These are phyloP conservation scores for Reticulitermes lucifugus DNA, from an alignment of 2,888 invertebrate genomes.

Conservation along the genomic window DNA sequence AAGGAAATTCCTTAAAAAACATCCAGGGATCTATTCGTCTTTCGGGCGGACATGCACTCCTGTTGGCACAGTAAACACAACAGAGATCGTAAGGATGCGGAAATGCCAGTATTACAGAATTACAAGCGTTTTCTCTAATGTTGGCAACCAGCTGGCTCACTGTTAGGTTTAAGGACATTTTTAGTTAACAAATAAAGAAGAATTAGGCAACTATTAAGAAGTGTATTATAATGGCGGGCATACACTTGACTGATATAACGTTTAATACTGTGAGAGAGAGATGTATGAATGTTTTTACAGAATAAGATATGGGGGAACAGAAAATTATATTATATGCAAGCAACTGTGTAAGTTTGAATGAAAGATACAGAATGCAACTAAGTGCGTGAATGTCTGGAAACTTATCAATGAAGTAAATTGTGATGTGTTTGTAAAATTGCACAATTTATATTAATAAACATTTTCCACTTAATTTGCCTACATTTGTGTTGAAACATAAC, in stretches of 20 bases:
- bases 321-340: neutral
- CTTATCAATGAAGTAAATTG: neutral
- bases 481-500: neutral
- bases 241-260: conserved; percentile 16
- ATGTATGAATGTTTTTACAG: neutral
- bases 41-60: too few species aligned
- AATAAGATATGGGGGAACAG: neutral
- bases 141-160: neutral
- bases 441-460: conserved; percentile 40
- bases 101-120: too few species aligned
- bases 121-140: too few species aligned
- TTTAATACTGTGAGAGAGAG: neutral
- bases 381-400: neutral
- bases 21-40: too few species aligned
- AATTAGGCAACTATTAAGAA: neutral
- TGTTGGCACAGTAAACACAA: too few species aligned
- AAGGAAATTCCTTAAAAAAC: too few species aligned
- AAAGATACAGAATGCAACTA: neutral
- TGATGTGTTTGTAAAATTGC: conserved; percentile 30
- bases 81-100: too few species aligned
- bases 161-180: neutral
- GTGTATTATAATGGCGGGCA: neutral
- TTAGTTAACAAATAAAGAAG: neutral
- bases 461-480: conserved; percentile 18
- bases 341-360: conserved; percentile 8